A percentile compares a stretch with the other conserved stretches of the same genome.
Evolutionary conservation across 2,113 vertebrate species (phyloP).

Genomic region (Chamaea fasciata): DNA sequence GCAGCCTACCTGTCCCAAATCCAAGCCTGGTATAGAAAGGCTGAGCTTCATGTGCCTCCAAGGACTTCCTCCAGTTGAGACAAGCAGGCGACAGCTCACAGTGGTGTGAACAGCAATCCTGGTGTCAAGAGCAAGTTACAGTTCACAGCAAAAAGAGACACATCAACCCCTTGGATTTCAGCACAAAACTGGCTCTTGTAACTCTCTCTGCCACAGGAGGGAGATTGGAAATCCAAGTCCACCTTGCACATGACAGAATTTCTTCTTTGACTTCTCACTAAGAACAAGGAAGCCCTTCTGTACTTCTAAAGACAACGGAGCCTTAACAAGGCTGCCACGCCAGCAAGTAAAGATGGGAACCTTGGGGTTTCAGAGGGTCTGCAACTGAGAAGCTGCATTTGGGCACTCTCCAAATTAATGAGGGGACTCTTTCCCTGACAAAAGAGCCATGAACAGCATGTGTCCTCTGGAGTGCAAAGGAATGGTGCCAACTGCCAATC

Average conservation of each 20-base stretch:
- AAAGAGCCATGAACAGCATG: neutral
- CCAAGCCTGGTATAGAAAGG: neutral
- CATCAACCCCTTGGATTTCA: neutral
- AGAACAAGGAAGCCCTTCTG: neutral
- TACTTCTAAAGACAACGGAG: neutral
- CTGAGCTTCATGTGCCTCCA: neutral
- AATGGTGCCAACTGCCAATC: neutral
- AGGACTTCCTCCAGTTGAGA: neutral
- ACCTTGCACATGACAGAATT: neutral
- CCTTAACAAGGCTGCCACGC: neutral
- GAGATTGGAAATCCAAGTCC: neutral
- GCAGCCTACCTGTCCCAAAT: neutral
- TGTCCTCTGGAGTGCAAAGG: neutral
- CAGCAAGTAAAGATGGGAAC: neutral
- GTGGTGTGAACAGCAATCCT: neutral
- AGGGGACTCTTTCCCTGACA: neutral
- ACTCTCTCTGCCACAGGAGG: neutral
- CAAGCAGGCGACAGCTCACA: neutral
- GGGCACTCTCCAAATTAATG: neutral
- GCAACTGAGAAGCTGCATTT: neutral
- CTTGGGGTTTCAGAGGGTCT: neutral
- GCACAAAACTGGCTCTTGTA: neutral
- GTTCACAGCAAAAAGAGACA: neutral
- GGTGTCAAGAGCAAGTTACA: neutral
- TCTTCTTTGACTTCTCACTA: neutral